Base-by-base conservation (phyloP, 2,888 invertebrate species). In the Cephus rjabovi region DNA sequence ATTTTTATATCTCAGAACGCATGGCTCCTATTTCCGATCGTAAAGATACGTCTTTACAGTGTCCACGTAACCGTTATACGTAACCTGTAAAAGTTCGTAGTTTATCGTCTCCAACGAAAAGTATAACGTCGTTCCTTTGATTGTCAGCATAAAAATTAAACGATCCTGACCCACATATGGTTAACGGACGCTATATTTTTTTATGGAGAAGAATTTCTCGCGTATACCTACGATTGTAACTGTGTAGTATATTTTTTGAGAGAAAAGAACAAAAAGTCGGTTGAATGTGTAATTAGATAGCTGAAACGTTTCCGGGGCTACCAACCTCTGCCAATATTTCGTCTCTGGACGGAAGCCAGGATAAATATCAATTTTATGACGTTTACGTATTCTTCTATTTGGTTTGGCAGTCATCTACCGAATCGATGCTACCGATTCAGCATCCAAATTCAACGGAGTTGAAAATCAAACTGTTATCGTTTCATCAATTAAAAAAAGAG, bases 361-460 rank as follows among this genome's bases (percentile, higher is more conserved):
- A 84, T 84, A 88, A 88, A 88, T 88, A 86, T 88, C 85, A 86
- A 87, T 87, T 87, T 87, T 84, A 83, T 82, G 84, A 86, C 83
- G 81, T 84, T 78, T 81, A 69, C 79, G 79, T 76, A 85, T 83
- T 81, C 81, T 83, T 83, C 77, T 83, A 80, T 82, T 83, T 81
- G 83, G 77, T 78, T 79, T 75, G 76, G 77, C 82, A 77, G 76
- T 79, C 73, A 69, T 73, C 78, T 77, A 77, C 79, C 80, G 80
- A 78, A 79, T 81, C 81, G 81, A 81, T 23, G 81, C 79, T 69
- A 79, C 77, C 82, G 80, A 23, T 23, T 1, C 9, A 23, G 56
- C 23, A 15, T 56, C 23, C 1, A 56, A 56, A 56, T 56, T 56
- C 56, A 56, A 23, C 23, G 23, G 6, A 56, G 2, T 56, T 56